These are phyloP conservation scores for Pogonognathellus flavescens DNA, from an alignment of 1,140 invertebrate genomes.

Conservation along the genomic window DNA sequence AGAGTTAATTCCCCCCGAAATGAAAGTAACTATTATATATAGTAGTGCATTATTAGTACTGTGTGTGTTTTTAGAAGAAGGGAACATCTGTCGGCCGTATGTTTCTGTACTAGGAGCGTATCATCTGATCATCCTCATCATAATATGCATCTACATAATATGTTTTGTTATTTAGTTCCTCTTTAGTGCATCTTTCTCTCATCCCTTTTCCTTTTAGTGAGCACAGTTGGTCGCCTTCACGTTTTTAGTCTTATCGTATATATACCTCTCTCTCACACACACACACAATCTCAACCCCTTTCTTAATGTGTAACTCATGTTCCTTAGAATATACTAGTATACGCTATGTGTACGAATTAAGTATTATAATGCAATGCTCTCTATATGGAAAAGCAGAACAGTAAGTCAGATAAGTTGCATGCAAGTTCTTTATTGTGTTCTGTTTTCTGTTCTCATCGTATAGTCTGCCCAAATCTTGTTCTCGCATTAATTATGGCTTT, in stretches of 20 bases:
- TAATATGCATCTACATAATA: constrained; percentile 34
- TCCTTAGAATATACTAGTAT: neutral
- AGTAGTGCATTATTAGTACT: too few relatives aligned
- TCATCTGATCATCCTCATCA: constrained; percentile 26
- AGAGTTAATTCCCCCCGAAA: too few relatives aligned
- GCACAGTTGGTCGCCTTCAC: too few relatives aligned
- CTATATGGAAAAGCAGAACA: too few relatives aligned
- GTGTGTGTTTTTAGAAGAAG: neutral
- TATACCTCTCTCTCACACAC: too few relatives aligned
- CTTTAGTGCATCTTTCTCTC: constrained; percentile 30
- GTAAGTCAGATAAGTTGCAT: too few relatives aligned
- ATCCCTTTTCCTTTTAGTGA: neutral
- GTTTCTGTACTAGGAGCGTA: constrained; percentile 10
- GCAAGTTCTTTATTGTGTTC: too few relatives aligned
- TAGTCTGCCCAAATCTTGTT: constrained; percentile 23
- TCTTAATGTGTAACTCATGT: constrained; percentile 19
- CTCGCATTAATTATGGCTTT: constrained; percentile 63
- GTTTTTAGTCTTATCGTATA: too few relatives aligned
- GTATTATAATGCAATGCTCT: too few relatives aligned
- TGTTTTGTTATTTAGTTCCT: constrained; percentile 20
- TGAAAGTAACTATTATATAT: too few relatives aligned
- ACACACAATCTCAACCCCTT: constrained; percentile 1
- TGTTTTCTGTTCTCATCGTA: neutral
- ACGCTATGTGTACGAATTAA: too few relatives aligned
- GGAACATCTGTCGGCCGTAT: constrained; percentile 54